A percentile compares a stretch with the other conserved stretches of the same genome.
Evolutionary conservation across 2,888 invertebrate species (phyloP).

Genomic region (Tenthredo amoena): DNA sequence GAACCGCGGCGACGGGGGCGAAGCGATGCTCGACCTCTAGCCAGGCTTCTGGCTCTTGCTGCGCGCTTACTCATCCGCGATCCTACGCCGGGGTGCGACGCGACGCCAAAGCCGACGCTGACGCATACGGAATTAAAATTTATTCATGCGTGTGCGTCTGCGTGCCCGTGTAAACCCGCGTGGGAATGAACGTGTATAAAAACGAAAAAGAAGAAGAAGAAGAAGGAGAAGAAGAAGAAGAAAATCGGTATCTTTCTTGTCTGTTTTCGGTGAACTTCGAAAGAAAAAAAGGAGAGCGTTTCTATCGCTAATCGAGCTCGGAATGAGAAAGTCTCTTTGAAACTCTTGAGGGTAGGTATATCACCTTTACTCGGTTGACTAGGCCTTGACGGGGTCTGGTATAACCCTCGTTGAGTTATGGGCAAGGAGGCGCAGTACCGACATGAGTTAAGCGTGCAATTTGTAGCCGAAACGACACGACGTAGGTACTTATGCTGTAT

Average conservation of each 20-base stretch:
- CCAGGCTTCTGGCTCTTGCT: not conserved
- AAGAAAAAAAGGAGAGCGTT: not conserved
- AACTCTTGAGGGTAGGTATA: not conserved
- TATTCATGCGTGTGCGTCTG: not conserved
- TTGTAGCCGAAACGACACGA: conserved; percentile 9
- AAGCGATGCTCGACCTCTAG: conserved; percentile 4
- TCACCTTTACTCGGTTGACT: not conserved
- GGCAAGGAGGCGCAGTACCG: not conserved
- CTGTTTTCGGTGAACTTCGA: not conserved
- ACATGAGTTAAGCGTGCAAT: conserved; percentile 45
- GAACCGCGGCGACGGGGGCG: conserved; percentile 6
- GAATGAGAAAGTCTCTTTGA: conserved; percentile 2
- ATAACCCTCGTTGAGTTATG: not conserved
- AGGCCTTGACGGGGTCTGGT: not conserved
- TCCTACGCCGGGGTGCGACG: conserved; percentile 4
- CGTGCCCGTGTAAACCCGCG: not conserved
- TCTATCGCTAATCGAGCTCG: not conserved
- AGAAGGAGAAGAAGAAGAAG: not conserved
- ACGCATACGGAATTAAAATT: conserved; percentile 23
- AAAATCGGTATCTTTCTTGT: not conserved
- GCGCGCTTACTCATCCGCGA: conserved; percentile 45
- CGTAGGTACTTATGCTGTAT: not conserved
- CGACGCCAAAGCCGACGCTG: conserved; percentile 19
- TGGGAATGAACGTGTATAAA: not conserved
- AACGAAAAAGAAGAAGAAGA: not conserved